These are phyloP conservation scores for Dysmachus trigonus DNA, from an alignment of 2,888 invertebrate species.

Conservation along the genomic window DNA sequence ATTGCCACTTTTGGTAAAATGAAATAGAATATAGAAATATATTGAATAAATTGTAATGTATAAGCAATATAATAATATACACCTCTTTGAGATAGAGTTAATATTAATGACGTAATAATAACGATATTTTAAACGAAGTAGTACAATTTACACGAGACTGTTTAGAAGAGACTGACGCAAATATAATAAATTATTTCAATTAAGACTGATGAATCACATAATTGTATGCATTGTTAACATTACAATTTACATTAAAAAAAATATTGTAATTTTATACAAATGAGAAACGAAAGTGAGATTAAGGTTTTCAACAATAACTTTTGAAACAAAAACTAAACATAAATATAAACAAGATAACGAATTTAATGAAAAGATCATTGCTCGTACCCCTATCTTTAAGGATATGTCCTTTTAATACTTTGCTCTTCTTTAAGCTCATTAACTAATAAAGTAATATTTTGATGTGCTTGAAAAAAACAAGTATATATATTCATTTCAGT, in stretches of 20 bases:
- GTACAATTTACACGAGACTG: neutral
- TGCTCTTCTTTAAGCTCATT: neutral
- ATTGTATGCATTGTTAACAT: neutral
- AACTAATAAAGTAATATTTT: neutral
- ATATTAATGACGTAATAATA: neutral
- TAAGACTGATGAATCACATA: neutral
- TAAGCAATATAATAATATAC: neutral
- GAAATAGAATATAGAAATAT: neutral
- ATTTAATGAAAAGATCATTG: neutral
- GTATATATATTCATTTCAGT: neutral
- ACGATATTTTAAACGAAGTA: neutral
- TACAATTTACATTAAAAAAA: neutral
- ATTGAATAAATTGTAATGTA: neutral
- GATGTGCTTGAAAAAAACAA: neutral
- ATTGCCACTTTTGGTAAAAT: neutral
- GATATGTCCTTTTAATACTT: neutral
- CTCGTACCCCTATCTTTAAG: neutral
- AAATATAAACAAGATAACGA: neutral
- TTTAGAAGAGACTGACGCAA: slow-evolving; percentile 1
- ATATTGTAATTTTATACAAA: neutral
- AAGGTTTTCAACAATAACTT: neutral
- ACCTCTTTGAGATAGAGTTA: neutral
- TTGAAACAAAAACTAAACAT: neutral
- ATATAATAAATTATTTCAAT: neutral
- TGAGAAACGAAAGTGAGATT: neutral